These are phyloP conservation scores for Drosophila simulans DNA, from an alignment of 1,140 invertebrate genomes.

Conservation along the genomic window DNA sequence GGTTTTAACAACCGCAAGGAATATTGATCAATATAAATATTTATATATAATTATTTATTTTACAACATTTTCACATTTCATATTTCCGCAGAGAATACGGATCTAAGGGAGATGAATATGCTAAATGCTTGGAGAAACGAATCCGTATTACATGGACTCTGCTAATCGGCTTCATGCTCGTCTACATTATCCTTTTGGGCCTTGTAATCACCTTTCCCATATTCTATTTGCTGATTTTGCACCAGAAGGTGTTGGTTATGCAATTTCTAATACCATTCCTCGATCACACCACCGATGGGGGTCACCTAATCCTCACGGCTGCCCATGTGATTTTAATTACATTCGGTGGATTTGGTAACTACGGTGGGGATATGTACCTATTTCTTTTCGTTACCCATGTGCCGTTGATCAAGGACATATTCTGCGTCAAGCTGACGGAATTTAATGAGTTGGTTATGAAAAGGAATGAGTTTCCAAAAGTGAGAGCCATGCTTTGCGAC, in stretches of 20 bases:
- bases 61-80: background rate
- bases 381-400: constrained; percentile 60
- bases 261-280: constrained; percentile 61
- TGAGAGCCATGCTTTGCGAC: constrained; percentile 28
- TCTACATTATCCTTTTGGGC: constrained; percentile 5
- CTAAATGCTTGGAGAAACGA: constrained; percentile 35
- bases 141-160: constrained; percentile 47
- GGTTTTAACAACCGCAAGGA: too few species aligned
- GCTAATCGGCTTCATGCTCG: constrained; percentile 25
- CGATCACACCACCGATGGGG: constrained; percentile 38
- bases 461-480: background rate
- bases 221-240: constrained; percentile 27
- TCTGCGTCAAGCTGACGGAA: constrained; percentile 44
- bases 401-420: constrained; percentile 59
- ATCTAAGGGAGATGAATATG: constrained; percentile 34
- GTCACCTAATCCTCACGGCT: constrained; percentile 36
- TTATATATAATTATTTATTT: background rate
- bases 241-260: constrained; percentile 51
- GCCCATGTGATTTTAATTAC: constrained; percentile 29
- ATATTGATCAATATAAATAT: background rate
- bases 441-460: constrained; percentile 43
- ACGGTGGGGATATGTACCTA: constrained; percentile 67
- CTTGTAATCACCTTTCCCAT: constrained; percentile 37
- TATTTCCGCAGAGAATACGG: constrained; percentile 43
- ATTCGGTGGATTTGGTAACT: constrained; percentile 63